Evolutionary conservation across 2,888 invertebrate genomes (phyloP).

Genomic region (Macrophya alboannulata): DNA sequence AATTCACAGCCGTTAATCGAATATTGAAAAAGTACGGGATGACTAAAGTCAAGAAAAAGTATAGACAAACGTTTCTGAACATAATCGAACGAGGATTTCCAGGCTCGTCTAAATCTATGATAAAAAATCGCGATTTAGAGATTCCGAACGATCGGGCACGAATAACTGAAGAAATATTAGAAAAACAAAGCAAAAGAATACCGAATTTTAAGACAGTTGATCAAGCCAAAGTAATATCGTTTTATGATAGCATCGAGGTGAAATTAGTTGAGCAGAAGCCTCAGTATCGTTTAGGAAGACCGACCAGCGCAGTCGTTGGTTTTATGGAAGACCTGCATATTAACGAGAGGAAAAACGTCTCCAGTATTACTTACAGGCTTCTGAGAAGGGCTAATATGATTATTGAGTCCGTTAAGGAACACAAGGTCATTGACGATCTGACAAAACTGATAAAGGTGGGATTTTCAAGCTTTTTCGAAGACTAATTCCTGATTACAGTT

Average conservation of each 20-base stretch:
- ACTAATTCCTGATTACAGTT: not conserved
- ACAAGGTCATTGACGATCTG: constrained; percentile 83
- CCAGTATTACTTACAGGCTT: constrained; percentile 79
- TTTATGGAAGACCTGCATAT: constrained; percentile 72
- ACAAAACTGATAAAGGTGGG: constrained; percentile 80
- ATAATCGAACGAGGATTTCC: constrained; percentile 43
- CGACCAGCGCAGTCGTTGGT: constrained; percentile 69
- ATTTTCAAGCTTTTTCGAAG: not conserved
- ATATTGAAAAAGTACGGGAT: constrained; percentile 60
- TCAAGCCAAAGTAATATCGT: constrained; percentile 64
- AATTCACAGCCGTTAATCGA: constrained; percentile 34
- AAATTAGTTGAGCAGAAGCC: constrained; percentile 75
- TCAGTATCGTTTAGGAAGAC: constrained; percentile 66
- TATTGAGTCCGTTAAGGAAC: constrained; percentile 83
- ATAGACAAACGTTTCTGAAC: constrained; percentile 60
- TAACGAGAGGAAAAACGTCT: constrained; percentile 63
- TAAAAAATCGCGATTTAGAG: not conserved
- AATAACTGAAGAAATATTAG: not conserved
- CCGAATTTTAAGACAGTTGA: constrained; percentile 37
- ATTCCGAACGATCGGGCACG: constrained; percentile 21
- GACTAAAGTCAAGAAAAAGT: constrained; percentile 47
- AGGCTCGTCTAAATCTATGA: not conserved
- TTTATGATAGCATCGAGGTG: constrained; percentile 75
- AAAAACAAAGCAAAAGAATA: constrained; percentile 15
- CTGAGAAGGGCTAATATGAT: constrained; percentile 84